Evolutionary conservation across 2,113 vertebrate species (phyloP).

Genomic region (Dromiciops gliroides): DNA sequence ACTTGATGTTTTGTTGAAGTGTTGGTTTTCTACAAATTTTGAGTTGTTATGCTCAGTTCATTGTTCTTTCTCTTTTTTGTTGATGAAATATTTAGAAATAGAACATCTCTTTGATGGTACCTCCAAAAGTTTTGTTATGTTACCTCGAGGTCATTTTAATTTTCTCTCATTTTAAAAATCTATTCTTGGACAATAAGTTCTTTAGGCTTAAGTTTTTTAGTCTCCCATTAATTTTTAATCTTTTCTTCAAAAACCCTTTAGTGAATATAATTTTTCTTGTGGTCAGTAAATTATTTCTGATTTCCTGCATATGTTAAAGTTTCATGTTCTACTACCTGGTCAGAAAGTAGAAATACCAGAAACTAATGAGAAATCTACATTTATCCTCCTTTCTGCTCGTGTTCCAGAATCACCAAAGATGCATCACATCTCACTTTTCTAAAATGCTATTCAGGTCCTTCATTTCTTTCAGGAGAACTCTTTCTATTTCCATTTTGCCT

Average conservation of each 20-base stretch:
- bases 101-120: not conserved
- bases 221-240: not conserved
- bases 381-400: not conserved
- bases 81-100: not conserved
- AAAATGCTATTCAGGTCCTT: not conserved
- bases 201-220: not conserved
- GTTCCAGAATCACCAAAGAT: not conserved
- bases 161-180: not conserved
- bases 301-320: not conserved
- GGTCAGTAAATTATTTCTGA: not conserved
- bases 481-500: not conserved
- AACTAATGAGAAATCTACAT: not conserved
- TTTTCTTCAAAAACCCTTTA: not conserved
- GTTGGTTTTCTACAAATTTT: not conserved
- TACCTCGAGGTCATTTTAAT: not conserved
- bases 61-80: not conserved
- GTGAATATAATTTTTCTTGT: not conserved
- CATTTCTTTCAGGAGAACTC: not conserved
- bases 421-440: not conserved
- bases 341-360: not conserved
- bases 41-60: not conserved
- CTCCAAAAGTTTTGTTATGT: not conserved
- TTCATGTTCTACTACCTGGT: not conserved
- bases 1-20: not conserved
- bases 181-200: not conserved